A percentile compares a stretch with the other conserved stretches of the same genome.
phyloP scores from a whole-genome alignment of 2,113 vertebrate species.

The Perognathus longimembris region DNA sequence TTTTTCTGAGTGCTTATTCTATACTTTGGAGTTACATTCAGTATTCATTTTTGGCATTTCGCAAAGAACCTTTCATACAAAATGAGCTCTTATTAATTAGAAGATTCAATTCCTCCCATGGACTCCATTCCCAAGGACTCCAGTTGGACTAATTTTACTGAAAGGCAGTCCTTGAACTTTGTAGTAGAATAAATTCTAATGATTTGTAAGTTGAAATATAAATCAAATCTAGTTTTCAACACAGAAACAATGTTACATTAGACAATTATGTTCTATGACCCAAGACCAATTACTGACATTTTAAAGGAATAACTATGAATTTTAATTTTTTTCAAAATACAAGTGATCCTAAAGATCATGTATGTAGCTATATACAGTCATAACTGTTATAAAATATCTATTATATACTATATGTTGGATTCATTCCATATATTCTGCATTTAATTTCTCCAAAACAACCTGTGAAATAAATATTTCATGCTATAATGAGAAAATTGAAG shows the following conservation, averaged over 20 bases:
- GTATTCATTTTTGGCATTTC: conserved; percentile 58
- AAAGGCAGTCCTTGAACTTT: conserved; percentile 70
- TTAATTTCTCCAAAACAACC: not conserved
- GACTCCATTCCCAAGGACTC: conserved; percentile 68
- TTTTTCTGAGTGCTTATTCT: not conserved
- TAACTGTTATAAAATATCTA: not conserved
- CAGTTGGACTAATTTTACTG: conserved; percentile 66
- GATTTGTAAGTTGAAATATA: conserved; percentile 62
- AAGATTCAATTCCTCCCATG: conserved; percentile 58
- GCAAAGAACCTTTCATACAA: conserved; percentile 44
- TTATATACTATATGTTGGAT: not conserved
- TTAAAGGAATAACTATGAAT: conserved; percentile 30
- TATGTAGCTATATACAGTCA: not conserved
- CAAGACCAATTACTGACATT: conserved; percentile 43
- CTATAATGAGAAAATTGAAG: conserved; percentile 40
- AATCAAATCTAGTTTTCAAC: conserved; percentile 59
- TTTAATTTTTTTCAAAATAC: conserved; percentile 8
- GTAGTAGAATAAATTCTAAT: conserved; percentile 61
- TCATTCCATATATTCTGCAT: not conserved
- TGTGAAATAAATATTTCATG: conserved; percentile 33
- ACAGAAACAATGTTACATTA: conserved; percentile 57
- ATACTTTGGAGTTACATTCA: conserved; percentile 4
- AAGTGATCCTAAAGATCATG: not conserved
- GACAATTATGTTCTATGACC: conserved; percentile 42
- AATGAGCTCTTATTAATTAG: conserved; percentile 69